Percentiles rank a stretch among this genome's conserved stretches.
Conservation (phyloP, 2,113 vertebrate species). For the Argyrosomus japonicus region DNA sequence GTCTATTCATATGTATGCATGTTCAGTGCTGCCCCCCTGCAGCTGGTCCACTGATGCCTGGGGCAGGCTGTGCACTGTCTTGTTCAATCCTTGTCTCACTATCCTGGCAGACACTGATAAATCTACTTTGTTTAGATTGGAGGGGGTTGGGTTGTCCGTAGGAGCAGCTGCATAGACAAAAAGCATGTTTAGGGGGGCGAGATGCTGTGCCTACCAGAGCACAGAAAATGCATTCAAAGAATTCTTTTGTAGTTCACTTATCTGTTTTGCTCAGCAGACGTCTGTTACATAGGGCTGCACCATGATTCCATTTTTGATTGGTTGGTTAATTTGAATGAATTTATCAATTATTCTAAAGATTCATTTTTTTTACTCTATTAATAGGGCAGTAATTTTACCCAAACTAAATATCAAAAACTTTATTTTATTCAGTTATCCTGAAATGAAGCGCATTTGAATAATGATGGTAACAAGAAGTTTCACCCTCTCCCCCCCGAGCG, state of each 20-base stretch:
- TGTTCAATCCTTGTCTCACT: slow-evolving; percentile 6
- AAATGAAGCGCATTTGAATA: too few relatives aligned
- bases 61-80: slow-evolving; percentile 6
- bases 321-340: too few relatives aligned
- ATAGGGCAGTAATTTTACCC: too few relatives aligned
- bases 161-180: slow-evolving; percentile 72
- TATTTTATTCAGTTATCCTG: too few relatives aligned
- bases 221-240: background rate
- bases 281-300: too few relatives aligned
- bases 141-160: slow-evolving; percentile 24
- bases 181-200: slow-evolving; percentile 5
- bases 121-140: slow-evolving; percentile 58
- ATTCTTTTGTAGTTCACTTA: background rate
- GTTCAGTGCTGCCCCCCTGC: slow-evolving; percentile 17
- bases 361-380: too few relatives aligned
- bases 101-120: slow-evolving; percentile 51
- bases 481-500: too few relatives aligned
- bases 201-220: slow-evolving; percentile 13
- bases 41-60: slow-evolving; percentile 16
- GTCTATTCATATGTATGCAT: slow-evolving; percentile 63
- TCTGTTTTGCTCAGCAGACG: too few relatives aligned
- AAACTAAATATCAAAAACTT: too few relatives aligned
- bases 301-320: too few relatives aligned
- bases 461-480: too few relatives aligned
- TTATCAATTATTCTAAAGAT: too few relatives aligned